Conservation (phyloP, 2,797 vertebrate species). For the Prionace glauca region DNA sequence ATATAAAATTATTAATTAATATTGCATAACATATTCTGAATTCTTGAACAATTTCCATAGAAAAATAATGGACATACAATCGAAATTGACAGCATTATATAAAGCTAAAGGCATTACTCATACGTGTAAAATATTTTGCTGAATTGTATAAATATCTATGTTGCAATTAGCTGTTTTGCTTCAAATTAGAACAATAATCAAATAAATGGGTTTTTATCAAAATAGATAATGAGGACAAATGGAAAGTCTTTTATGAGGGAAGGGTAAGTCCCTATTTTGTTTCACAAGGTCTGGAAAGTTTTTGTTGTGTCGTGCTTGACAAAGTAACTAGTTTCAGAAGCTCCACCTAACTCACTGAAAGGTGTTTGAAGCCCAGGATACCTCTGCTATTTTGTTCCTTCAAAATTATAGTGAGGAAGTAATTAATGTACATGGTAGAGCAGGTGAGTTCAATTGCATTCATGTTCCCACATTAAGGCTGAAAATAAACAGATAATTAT, state of each 20-base stretch:
- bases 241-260: neutral
- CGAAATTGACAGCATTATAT: neutral
- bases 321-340: neutral
- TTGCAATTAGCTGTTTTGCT: neutral
- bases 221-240: neutral
- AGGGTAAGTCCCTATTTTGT: conserved; percentile 22
- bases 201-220: neutral
- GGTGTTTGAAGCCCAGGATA: neutral
- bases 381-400: neutral
- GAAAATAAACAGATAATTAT: neutral
- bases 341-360: too few species aligned
- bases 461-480: neutral
- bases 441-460: neutral
- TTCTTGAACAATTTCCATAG: neutral
- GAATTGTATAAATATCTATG: neutral
- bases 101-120: neutral
- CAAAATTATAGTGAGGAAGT: neutral
- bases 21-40: neutral
- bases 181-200: neutral
- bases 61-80: neutral
- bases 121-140: neutral
- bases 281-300: neutral
- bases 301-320: neutral
- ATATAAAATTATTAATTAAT: neutral
- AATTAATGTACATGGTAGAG: neutral